Base-by-base conservation (phyloP, 2,888 invertebrate species). In the Polietes domitor region DNA sequence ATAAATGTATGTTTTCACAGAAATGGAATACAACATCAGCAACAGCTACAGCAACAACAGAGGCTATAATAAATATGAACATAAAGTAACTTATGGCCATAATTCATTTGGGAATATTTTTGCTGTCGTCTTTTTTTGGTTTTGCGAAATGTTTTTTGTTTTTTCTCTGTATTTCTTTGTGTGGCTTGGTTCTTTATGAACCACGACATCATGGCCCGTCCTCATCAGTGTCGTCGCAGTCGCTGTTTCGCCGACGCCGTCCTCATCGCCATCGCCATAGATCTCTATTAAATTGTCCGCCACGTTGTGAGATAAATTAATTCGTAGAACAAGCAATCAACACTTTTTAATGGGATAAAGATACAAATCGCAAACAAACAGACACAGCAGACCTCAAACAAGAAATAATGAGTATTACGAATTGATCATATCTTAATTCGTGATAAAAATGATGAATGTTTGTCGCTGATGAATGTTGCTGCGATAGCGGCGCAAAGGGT, bases 101-200 rank as follows among this genome's bases (percentile, higher is more conserved):
- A 79, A 83, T 76, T 83, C 83, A 77, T 83, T 76, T 76, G 76
- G 76, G 79, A 83, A 73, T 68, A 61, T 61, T 61, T 61, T 28
- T 2, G 1, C 24, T 68, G 43, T 43, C 28, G 61, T 28, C 32
- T 41, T 72, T 65, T 50, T 32, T 74, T 76, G 71, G 32, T 72
- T 74, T 76, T 72, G 61, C 53, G 58, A 76, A 80, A 71, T 58
- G 61, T 70, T 74, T 32, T 53, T 63, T 72, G 43, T 70, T 43
- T 26, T 37, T 21, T 43, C 3, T n/a, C 26, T 21, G 24, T 9
- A 2, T 37, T 61, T 72, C 63, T 55, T 73, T 43, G 21, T 68
- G 63, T 32, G 28, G n/a, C 4, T 26, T n/a, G 37, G 10, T 7
- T 32, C 32, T 32, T 32, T 32, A 9, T 9, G 37, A 37, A 37